A percentile compares a stretch with the other conserved stretches of the same genome.
Conservation (phyloP, 2,797 vertebrate species). For the Pelodytes ibericus region DNA sequence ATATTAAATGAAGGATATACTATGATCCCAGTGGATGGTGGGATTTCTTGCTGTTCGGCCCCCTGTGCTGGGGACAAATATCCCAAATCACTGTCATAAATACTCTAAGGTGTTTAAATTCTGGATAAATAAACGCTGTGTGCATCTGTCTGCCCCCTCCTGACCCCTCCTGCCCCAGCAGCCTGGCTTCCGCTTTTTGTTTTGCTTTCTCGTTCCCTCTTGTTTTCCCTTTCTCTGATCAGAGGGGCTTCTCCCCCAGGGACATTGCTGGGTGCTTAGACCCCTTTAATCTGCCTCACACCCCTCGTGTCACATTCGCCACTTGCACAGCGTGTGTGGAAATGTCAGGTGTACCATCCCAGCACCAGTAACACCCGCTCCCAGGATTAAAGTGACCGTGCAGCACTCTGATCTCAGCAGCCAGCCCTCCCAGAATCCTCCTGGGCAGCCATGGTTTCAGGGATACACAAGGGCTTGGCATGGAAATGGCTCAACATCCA, state of each 20-base stretch:
- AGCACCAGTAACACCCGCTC: conserved; percentile 44
- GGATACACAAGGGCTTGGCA: no score
- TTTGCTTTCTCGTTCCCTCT: conserved; percentile 41
- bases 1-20: no score
- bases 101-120: no score
- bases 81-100: no score
- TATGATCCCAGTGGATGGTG: no score
- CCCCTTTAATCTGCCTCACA: conserved; percentile 48
- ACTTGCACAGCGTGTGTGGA: conserved; percentile 26
- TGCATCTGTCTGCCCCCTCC: conserved; percentile 34
- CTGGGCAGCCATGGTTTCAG: neutral
- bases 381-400: neutral
- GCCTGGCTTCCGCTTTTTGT: conserved; percentile 55
- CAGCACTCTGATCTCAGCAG: neutral
- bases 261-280: neutral
- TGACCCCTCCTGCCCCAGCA: neutral
- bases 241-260: conserved; percentile 18
- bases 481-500: no score
- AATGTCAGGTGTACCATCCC: conserved; percentile 58
- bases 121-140: conserved; percentile 28
- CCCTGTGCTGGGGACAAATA: no score
- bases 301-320: conserved; percentile 37
- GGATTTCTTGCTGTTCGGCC: no score
- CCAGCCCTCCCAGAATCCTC: conserved; percentile 3
- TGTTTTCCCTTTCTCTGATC: conserved; percentile 43